phyloP scores from a whole-genome alignment of 2,888 invertebrate species.

The Sisyra nigra region DNA sequence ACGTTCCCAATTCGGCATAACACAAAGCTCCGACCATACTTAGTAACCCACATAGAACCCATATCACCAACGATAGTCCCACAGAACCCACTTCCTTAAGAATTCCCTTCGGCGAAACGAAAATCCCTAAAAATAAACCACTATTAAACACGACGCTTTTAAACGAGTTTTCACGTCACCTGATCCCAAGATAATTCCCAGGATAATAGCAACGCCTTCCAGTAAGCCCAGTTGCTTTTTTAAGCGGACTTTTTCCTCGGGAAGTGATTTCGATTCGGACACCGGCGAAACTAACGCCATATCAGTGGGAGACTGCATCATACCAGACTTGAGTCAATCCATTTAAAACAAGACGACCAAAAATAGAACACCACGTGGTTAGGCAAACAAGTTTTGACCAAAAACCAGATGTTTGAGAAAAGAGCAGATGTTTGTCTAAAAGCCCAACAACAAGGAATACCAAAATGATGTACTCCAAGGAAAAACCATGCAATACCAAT shows the following conservation, averaged over 20 bases:
- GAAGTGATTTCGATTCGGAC: constrained; percentile 9
- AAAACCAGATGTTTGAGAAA: too few species aligned
- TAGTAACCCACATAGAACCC: constrained; percentile 75
- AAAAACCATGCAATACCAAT: too few species aligned
- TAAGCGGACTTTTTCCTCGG: constrained; percentile 50
- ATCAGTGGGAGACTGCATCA: constrained; percentile 22
- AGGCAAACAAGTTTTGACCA: not conserved
- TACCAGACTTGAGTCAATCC: not conserved
- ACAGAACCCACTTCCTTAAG: constrained; percentile 79
- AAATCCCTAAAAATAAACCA: constrained; percentile 52
- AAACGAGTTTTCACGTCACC: constrained; percentile 27
- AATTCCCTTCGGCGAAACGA: constrained; percentile 90
- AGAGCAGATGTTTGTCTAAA: too few species aligned
- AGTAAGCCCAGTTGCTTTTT: constrained; percentile 78
- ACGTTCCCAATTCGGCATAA: constrained; percentile 86
- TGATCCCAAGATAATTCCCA: constrained; percentile 90
- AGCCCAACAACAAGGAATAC: too few species aligned
- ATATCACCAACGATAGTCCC: constrained; percentile 73
- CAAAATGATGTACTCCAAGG: too few species aligned
- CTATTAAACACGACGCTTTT: not conserved
- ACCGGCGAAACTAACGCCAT: constrained; percentile 25
- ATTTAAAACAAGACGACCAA: not conserved
- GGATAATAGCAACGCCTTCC: constrained; percentile 85
- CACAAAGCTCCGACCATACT: constrained; percentile 91
- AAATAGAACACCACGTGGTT: not conserved